phyloP scores from a whole-genome alignment of 2,888 invertebrate genomes.

The Strigamia transsilvanica region DNA sequence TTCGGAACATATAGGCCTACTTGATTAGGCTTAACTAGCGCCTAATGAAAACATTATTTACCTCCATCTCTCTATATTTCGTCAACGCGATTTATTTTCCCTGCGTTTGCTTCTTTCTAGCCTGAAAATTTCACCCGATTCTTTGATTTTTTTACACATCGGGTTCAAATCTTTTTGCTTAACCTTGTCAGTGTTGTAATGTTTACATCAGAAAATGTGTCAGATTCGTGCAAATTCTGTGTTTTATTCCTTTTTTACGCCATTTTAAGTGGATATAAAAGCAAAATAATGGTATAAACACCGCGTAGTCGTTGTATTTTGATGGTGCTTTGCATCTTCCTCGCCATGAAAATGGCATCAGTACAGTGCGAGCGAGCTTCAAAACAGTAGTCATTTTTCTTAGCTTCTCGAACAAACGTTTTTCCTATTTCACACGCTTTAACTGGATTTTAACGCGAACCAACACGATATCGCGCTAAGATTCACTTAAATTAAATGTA shows the following conservation, averaged over 20 bases:
- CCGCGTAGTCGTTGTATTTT: neutral
- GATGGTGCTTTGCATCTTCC: neutral
- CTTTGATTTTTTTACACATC: neutral
- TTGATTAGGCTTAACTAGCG: conserved; percentile 32
- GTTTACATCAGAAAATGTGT: conserved; percentile 25
- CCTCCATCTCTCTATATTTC: neutral
- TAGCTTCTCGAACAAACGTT: neutral
- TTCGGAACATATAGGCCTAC: conserved; percentile 42
- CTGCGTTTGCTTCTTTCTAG: neutral
- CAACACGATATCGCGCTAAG: too few relatives aligned
- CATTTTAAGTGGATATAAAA: conserved; percentile 11
- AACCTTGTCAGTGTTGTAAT: conserved; percentile 17
- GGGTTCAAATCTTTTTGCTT: conserved; percentile 2
- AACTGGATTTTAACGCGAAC: too few relatives aligned
- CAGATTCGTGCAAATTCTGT: neutral
- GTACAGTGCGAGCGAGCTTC: neutral
- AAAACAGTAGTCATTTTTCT: neutral
- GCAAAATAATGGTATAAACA: neutral
- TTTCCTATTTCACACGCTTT: neutral
- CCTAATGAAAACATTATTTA: neutral
- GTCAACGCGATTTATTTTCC: neutral
- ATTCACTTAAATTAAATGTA: too few relatives aligned
- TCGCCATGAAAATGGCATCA: neutral
- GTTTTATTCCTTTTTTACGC: conserved; percentile 6
- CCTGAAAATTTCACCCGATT: neutral